Conservation (phyloP, 2,113 vertebrate genomes). For the Microtus montanus region DNA sequence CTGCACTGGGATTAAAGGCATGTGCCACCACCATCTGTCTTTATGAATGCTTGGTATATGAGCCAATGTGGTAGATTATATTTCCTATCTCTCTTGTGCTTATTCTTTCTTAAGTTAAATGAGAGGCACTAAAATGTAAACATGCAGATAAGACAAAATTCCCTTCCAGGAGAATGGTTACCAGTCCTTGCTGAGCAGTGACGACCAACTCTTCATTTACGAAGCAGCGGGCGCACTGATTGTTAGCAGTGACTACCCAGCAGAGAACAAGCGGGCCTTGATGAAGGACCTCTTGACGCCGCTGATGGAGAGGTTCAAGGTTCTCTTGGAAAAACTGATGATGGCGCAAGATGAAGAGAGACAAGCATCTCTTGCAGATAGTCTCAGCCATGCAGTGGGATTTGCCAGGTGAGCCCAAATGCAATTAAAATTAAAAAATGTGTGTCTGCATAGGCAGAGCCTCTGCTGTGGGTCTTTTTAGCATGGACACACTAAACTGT, state of each 20-base stretch:
- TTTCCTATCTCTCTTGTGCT: neutral
- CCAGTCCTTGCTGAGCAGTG: conserved; percentile 93
- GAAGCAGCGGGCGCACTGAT: conserved; percentile 97
- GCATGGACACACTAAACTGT: neutral
- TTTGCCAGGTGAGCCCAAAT: conserved; percentile 92
- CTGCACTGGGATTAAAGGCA: neutral
- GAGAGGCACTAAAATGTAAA: neutral
- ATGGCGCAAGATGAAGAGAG: conserved; percentile 93
- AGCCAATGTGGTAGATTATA: neutral
- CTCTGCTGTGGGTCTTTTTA: neutral
- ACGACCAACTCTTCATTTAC: conserved; percentile 98
- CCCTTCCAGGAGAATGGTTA: conserved; percentile 94
- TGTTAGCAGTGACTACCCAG: conserved; percentile 94
- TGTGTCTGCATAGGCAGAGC: neutral
- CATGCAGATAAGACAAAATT: conserved; percentile 61
- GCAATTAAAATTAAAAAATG: neutral
- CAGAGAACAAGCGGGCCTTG: conserved; percentile 93
- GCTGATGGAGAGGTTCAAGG: conserved; percentile 94
- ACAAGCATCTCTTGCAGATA: conserved; percentile 93
- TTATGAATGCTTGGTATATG: neutral
- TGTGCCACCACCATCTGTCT: neutral
- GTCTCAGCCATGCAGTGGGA: conserved; percentile 96
- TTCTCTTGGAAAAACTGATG: conserved; percentile 93
- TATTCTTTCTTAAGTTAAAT: conserved; percentile 38
- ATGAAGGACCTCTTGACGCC: conserved; percentile 96